phyloP scores from a whole-genome alignment of 2,797 vertebrate genomes.

The Lacerta bilineata region DNA sequence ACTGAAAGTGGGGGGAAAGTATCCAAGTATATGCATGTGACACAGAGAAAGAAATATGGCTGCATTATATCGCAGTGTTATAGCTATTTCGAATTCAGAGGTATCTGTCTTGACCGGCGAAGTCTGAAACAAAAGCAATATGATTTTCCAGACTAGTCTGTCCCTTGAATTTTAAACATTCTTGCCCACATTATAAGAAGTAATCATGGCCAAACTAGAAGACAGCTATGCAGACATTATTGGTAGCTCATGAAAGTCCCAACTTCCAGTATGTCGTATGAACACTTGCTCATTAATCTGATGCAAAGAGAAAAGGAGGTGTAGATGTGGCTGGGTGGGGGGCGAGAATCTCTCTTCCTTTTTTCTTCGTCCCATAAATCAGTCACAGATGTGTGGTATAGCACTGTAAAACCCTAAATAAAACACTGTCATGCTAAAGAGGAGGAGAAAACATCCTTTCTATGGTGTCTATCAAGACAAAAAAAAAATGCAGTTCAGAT shows the following conservation, averaged over 20 bases:
- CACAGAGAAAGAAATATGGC: background rate
- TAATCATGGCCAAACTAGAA: background rate
- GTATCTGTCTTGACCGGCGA: background rate
- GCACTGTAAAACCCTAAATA: background rate
- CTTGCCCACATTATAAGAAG: background rate
- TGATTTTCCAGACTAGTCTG: background rate
- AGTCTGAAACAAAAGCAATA: background rate
- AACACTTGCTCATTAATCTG: conserved; percentile 17
- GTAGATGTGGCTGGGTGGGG: conserved; percentile 2
- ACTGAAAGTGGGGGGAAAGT: background rate
- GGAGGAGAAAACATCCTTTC: background rate
- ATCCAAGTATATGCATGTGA: background rate
- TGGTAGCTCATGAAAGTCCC: conserved; percentile 14
- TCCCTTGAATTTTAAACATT: conserved; percentile 23
- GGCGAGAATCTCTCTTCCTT: no score
- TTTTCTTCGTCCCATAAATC: background rate
- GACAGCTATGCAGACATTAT: conserved; percentile 13
- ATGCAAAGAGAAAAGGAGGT: conserved; percentile 3
- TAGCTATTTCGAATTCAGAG: background rate
- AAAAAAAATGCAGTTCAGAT: conserved; percentile 33
- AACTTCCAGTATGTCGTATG: conserved; percentile 4
- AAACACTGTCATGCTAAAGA: background rate
- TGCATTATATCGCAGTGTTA: background rate
- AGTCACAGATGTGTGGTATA: background rate
- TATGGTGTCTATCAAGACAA: background rate